Base-by-base conservation (phyloP, 2,797 vertebrate genomes). In the Enteromius fasciolatus region DNA sequence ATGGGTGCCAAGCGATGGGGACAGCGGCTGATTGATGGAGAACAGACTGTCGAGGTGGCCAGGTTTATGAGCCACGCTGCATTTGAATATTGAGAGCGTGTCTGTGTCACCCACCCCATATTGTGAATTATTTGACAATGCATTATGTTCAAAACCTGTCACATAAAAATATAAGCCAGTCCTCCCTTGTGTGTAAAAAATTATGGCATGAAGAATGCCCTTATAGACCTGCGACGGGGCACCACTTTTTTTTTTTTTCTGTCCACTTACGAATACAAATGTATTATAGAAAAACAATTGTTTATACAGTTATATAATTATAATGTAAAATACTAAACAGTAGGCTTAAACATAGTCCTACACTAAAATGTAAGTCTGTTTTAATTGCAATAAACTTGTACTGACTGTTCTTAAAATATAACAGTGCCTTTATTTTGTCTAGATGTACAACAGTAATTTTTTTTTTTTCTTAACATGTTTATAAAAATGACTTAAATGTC, bases 101-200 rank as follows among this genome's bases (percentile, higher is more conserved):
- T 86, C 88, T 85, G 76, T 93, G 94, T 94, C 93, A 94, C 84
- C 85, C 83, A 76, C 50, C 69, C 88, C 91, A 88, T 92, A 95
- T 94, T 95, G 92, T 92, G 93, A 94, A 88, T 93, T 92, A 95
- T 96, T 95, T 92, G 93, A 93, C 92, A 94, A 93, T 92, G 92
- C 92, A 91, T 94, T 92, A 91, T 92, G 94, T 94, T 93, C 92
- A 94, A 94, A 93, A 93, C 91, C 92, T 90, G 92, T 94, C 94
- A 94, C 81, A 88, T 89, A 92, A 90, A 48, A 89, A 88, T 89
- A 93, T 92, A 90, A 91, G 88, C 68, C 33, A 82, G 50, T 59
- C 89, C 83, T 87, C 90, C 90, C 91, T 88, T 52, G 90, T 73
- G 90, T 88, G 86, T 87, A 84, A 36, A n/a, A 85, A 92, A 92